Evolutionary conservation across 2,113 vertebrate species (phyloP), one percentile per base, ranked within the genome.

Genomic region (Eretmodus cyanostictus): DNA sequence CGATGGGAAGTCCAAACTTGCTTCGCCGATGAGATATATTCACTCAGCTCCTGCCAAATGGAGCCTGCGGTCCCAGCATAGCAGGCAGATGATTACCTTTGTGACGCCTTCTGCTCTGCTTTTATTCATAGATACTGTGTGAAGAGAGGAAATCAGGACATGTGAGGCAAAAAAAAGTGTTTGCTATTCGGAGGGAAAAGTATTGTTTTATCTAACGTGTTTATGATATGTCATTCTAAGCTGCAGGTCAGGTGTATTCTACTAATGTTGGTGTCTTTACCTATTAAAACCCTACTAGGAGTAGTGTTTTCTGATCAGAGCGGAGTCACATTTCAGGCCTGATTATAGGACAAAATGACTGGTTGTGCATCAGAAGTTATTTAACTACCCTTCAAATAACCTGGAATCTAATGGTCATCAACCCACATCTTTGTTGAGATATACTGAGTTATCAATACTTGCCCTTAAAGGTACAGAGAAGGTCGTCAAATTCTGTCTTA

Each of bases 31-130:
- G 93, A 94, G 92, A 88, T 88, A 87, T 91, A 86, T 88, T 88
- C 91, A 79, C 85, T 91, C 42, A 5, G 81, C 86, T 83, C 36
- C 83, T 87, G 83, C 87, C 89, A 87, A 89, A 93, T 92, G 92
- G 92, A 89, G 86, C 89, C 76, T 22, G 87, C 17, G 68, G 85
- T 85, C 80, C 66, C 86, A 51, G 78, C 83, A 68, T 88, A 88
- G 81, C 66, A 80, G 90, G 80, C 57, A 86, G 89, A 92, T 89
- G 86, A 94, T 93, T 91, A 89, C 88, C 87, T 93, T 51, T 89
- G 88, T 80, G 86, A 83, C 34, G 68, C 86, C 57, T 85, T 54
- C 81, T 24, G 78, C 82, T 85, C 80, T 42, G 85, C 85, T 92
- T 91, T 88, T 88, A 92, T 92, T 91, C 84, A 86, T 85, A 86